These are phyloP conservation scores for Hippocampus kuda DNA, from an alignment of 2,797 vertebrate genomes.

Conservation along the genomic window DNA sequence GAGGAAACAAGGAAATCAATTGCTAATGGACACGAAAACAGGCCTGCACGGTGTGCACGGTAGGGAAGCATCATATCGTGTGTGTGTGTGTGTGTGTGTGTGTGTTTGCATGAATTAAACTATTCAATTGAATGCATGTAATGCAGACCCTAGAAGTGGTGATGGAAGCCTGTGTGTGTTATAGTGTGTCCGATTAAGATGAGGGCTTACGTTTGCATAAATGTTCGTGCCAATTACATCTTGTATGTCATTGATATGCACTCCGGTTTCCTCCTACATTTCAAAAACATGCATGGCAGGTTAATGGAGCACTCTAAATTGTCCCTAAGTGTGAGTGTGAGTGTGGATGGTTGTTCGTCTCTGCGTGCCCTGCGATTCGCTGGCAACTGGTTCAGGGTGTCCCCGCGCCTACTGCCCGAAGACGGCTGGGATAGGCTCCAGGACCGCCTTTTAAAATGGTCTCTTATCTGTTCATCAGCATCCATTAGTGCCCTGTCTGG, in stretches of 20 bases:
- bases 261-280: too few species aligned
- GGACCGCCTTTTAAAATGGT: background rate
- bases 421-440: too few species aligned
- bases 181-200: slow-evolving; percentile 1
- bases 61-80: background rate
- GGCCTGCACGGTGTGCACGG: background rate
- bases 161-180: background rate
- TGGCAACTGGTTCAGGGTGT: too few species aligned
- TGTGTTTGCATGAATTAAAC: background rate
- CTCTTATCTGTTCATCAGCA: background rate
- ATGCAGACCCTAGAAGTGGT: slow-evolving; percentile 29
- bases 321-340: too few species aligned
- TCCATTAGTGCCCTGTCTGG: background rate
- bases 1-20: slow-evolving; percentile 44
- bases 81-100: background rate
- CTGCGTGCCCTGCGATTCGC: too few species aligned
- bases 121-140: slow-evolving; percentile 18
- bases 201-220: slow-evolving; percentile 9
- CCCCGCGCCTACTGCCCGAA: too few species aligned
- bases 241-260: slow-evolving; percentile 19
- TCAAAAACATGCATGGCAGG: too few species aligned
- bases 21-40: slow-evolving; percentile 37
- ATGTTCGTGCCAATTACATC: slow-evolving; percentile 26
- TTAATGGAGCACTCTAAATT: too few species aligned
- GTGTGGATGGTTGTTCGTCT: too few species aligned